phyloP scores from a whole-genome alignment of 2,797 vertebrate species.

The Betta splendens region DNA sequence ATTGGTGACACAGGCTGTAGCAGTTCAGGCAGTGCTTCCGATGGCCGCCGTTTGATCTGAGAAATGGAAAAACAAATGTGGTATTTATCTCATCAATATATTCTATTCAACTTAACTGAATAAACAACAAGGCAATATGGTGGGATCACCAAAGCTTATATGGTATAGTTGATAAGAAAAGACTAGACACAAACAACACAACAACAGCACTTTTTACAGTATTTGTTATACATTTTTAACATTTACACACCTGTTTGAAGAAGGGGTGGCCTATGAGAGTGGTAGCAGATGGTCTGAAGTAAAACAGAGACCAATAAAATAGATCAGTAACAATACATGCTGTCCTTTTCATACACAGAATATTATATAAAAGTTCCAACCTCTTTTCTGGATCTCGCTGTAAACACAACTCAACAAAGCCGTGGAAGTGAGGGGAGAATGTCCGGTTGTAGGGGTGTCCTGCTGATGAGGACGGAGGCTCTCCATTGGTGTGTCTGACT shows the following conservation, averaged over 20 bases:
- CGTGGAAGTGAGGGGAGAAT: constrained; percentile 93
- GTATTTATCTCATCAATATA: too few relatives aligned
- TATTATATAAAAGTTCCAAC: constrained; percentile 57
- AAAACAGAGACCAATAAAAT: not conserved
- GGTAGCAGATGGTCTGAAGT: constrained; percentile 88
- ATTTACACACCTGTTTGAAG: constrained; percentile 96
- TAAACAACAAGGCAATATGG: too few relatives aligned
- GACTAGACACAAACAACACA: too few relatives aligned
- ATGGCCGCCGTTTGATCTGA: constrained; percentile 92
- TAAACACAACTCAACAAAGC: constrained; percentile 95
- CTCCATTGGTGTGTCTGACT: constrained; percentile 87
- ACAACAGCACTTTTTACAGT: not conserved
- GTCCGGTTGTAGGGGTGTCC: constrained; percentile 93
- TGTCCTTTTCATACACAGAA: not conserved
- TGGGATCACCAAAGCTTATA: too few relatives aligned
- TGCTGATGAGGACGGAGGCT: constrained; percentile 76
- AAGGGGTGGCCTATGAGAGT: constrained; percentile 91
- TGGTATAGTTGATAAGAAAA: too few relatives aligned
- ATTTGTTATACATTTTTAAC: not conserved
- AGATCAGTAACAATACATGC: too few relatives aligned
- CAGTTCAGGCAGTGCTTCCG: constrained; percentile 92
- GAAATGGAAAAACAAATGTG: not conserved
- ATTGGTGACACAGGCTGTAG: constrained; percentile 89
- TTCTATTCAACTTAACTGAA: too few relatives aligned
- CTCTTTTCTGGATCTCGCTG: constrained; percentile 92